phyloP scores from a whole-genome alignment of 2,113 vertebrate genomes.

The Proteles cristata region DNA sequence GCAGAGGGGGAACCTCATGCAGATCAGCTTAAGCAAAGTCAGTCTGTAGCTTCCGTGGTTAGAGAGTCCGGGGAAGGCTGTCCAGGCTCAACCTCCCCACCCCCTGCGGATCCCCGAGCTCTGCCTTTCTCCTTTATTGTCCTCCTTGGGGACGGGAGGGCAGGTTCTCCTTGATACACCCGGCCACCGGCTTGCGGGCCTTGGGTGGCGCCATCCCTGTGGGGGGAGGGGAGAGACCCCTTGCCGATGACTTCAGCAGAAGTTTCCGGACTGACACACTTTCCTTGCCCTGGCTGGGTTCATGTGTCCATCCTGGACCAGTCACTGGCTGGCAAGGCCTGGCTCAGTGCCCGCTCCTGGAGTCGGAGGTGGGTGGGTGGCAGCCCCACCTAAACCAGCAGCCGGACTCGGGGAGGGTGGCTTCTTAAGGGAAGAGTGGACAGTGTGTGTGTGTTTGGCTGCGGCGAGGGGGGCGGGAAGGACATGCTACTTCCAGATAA shows the following conservation, averaged over 20 bases:
- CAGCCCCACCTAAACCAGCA: background rate
- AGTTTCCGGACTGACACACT: background rate
- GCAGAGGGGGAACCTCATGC: background rate
- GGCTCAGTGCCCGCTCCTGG: background rate
- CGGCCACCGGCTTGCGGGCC: background rate
- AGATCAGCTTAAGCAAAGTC: background rate
- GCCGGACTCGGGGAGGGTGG: background rate
- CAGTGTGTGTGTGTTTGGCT: background rate
- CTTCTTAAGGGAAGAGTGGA: background rate
- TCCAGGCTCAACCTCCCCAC: background rate
- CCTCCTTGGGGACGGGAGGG: background rate
- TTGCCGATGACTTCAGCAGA: background rate
- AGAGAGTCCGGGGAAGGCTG: background rate
- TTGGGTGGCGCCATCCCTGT: background rate
- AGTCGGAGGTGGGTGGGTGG: background rate
- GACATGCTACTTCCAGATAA: no score
- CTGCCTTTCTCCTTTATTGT: no score
- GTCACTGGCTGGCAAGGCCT: background rate
- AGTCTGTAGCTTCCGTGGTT: no score
- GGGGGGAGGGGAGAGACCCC: background rate
- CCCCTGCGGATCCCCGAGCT: background rate
- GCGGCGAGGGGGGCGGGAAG: no score
- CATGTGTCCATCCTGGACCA: background rate
- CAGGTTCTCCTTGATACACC: background rate
- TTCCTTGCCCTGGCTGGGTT: background rate